Base-by-base conservation (phyloP, 2,797 vertebrate genomes). In the Pseudochirops cupreus region DNA sequence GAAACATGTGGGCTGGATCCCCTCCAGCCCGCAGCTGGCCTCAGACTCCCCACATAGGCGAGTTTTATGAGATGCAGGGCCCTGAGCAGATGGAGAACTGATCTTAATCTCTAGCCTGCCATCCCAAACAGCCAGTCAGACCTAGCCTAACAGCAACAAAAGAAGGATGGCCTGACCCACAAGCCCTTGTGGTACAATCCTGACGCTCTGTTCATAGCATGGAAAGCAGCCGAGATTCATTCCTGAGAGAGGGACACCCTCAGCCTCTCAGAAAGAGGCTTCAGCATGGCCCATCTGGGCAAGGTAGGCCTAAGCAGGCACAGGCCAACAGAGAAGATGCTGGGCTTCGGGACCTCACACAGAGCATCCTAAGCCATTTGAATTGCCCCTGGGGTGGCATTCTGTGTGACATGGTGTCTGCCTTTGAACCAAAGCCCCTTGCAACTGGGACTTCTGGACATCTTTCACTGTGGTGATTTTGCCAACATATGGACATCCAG, bases 161-260 rank as follows among this genome's bases (percentile, higher is more conserved):
- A 26, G 50, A 11, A 90, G 54, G 91, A 11, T 0, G 0, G 21
- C n/a, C 29, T 56, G 91, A 58, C 50, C n/a, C 1, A 0, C 56
- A 91, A 87, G 53, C 21, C 56, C 56, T 54, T 31, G 18, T n/a
- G 16, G 14, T 33, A 16, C 31, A 74, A 74, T 74, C 14, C 5
- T 14, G 14, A 18, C 33, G 18, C 33, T 67, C 33, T 67, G 59
- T 31, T 16, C 13, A 14, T 14, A 16, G 59, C 13, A 3, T n/a
- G 59, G 33, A n/a, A 74, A n/a, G 62, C 33, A 16, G 33, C 14
- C 5, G 5, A 33, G 33, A 74, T 28, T 74, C 33, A 18, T 18
- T 74, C 62, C 33, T 18, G 5, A 7, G 62, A 67, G 31, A 67
- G 62, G 33, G 33, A 74, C 1, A 1, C 18, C 67, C 33, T 18